Conservation (phyloP, 2,113 vertebrate genomes). For the Gopherus flavomarginatus region DNA sequence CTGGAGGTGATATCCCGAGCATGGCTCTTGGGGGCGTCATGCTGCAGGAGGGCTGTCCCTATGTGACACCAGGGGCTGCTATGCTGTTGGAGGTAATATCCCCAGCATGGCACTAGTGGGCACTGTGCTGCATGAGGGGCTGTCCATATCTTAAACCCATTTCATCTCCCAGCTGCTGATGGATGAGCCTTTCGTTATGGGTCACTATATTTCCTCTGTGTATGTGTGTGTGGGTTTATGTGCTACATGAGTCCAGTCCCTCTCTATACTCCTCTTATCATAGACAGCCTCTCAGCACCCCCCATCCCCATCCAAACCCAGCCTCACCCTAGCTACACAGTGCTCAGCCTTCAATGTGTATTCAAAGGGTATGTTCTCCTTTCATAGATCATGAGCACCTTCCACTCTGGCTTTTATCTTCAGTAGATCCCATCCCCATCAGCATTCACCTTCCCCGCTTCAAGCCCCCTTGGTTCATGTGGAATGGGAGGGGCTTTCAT, state of each 20-base stretch:
- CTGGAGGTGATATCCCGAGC: not conserved
- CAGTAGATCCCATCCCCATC: not conserved
- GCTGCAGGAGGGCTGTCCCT: no score
- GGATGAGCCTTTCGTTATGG: not conserved
- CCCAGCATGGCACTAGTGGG: not conserved
- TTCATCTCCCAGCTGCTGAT: not conserved
- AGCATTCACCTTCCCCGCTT: not conserved
- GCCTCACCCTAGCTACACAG: not conserved
- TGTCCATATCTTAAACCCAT: not conserved
- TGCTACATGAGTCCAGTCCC: not conserved
- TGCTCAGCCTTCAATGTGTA: not conserved
- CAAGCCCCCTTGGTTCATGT: fast-evolving
- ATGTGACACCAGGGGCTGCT: not conserved
- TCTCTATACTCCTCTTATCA: not conserved
- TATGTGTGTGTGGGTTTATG: not conserved
- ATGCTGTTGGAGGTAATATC: not conserved
- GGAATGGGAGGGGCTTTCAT: not conserved
- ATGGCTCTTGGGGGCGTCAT: not conserved
- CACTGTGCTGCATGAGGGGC: not conserved
- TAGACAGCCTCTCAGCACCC: not conserved
- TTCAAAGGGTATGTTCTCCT: not conserved
- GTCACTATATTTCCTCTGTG: not conserved
- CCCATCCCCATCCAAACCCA: not conserved
- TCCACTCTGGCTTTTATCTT: not conserved
- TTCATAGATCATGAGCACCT: not conserved